Conservation (phyloP, 2,797 vertebrate species). For the Enteromius trimaculatus region DNA sequence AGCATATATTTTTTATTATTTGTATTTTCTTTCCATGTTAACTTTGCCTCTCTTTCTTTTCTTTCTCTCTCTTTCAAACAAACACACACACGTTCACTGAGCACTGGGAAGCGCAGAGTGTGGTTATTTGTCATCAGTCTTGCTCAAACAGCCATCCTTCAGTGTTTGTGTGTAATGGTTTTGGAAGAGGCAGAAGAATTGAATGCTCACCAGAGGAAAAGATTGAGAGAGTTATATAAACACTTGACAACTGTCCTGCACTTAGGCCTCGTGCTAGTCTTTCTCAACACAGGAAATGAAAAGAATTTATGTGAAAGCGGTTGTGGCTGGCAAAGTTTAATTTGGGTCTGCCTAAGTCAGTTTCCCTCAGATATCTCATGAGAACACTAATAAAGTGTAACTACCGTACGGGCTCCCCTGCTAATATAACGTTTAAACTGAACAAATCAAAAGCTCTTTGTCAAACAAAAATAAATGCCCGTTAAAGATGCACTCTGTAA, state of each 20-base stretch:
- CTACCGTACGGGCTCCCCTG: background rate
- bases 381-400: slow-evolving; percentile 22
- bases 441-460: slow-evolving; percentile 14
- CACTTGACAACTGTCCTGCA: slow-evolving; percentile 32
- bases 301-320: background rate
- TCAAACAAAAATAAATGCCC: background rate
- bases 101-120: slow-evolving; percentile 49
- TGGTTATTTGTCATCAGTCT: slow-evolving; percentile 63
- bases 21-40: background rate
- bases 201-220: slow-evolving; percentile 54
- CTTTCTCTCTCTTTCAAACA: background rate
- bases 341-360: slow-evolving; percentile 21
- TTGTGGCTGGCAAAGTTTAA: slow-evolving; percentile 19
- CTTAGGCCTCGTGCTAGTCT: background rate
- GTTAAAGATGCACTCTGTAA: background rate
- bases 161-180: slow-evolving; percentile 67
- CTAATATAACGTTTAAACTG: slow-evolving; percentile 15
- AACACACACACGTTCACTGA: slow-evolving; percentile 20
- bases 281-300: slow-evolving; percentile 17
- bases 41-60: background rate
- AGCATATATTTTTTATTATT: too few relatives aligned
- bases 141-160: slow-evolving; percentile 64
- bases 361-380: slow-evolving; percentile 13
- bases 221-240: slow-evolving; percentile 49
- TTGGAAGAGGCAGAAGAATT: slow-evolving; percentile 50